Percentiles rank a stretch among this genome's conserved stretches.
These are phyloP conservation scores for Hecatera dysodea DNA, from an alignment of 2,888 invertebrate species.

Conservation along the genomic window DNA sequence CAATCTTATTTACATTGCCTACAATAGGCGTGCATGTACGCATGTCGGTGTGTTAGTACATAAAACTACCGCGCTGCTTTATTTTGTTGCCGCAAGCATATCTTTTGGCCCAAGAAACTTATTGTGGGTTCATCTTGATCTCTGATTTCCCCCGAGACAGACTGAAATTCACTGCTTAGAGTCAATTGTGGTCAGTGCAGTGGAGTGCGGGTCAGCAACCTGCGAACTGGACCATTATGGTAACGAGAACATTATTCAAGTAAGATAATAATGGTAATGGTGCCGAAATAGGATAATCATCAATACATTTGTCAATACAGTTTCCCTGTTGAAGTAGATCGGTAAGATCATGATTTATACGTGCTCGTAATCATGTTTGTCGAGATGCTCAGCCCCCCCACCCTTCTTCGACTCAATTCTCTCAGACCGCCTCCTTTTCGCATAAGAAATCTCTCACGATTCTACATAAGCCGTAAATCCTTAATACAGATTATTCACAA, in stretches of 20 bases:
- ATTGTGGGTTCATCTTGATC: slow-evolving; percentile 70
- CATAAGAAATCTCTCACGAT: slow-evolving; percentile 70
- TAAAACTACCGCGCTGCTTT: slow-evolving; percentile 56
- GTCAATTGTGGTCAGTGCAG: slow-evolving; percentile 74
- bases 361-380: slow-evolving; percentile 78
- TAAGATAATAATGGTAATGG: slow-evolving; percentile 20
- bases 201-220: slow-evolving; percentile 53
- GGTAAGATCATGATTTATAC: slow-evolving; percentile 71
- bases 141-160: slow-evolving; percentile 74
- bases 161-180: slow-evolving; percentile 70
- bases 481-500: slow-evolving; percentile 71
- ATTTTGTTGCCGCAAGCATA: slow-evolving; percentile 65
- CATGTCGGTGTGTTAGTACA: slow-evolving; percentile 38
- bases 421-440: slow-evolving; percentile 58
- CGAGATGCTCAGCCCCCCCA: slow-evolving; percentile 56
- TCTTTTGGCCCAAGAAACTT: slow-evolving; percentile 69
- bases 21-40: slow-evolving; percentile 4
- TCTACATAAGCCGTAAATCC: slow-evolving; percentile 72
- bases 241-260: slow-evolving; percentile 27
- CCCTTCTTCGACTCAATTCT: slow-evolving; percentile 47
- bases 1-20: slow-evolving; percentile 10
- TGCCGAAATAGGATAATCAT: slow-evolving; percentile 40
- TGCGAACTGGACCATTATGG: slow-evolving; percentile 22
- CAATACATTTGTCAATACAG: slow-evolving; percentile 63
- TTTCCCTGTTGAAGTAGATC: slow-evolving; percentile 62